Percentiles rank a stretch among this genome's conserved stretches.
These are phyloP conservation scores for Charina bottae DNA, from an alignment of 2,113 vertebrate species.

Conservation along the genomic window DNA sequence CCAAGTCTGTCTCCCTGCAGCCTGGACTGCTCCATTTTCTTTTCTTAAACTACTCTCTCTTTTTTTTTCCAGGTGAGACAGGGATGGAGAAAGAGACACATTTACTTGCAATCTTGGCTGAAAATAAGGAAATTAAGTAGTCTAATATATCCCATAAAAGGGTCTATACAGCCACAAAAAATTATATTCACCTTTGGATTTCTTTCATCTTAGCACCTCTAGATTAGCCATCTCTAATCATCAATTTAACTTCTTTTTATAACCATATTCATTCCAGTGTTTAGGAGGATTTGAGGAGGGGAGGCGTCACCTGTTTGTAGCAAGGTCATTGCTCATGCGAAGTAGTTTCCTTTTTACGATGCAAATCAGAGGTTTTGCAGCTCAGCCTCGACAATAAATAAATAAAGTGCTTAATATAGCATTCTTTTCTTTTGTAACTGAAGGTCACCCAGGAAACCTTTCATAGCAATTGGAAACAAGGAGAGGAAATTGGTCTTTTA, in stretches of 20 bases:
- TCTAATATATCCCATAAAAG: conserved; percentile 35
- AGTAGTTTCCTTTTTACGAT: conserved; percentile 56
- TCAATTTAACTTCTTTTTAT: neutral
- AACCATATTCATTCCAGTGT: neutral
- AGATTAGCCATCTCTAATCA: conserved; percentile 25
- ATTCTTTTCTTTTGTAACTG: conserved; percentile 52
- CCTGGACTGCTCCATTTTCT: neutral
- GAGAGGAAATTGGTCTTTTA: conserved; percentile 39
- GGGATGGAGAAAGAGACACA: neutral
- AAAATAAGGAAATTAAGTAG: conserved; percentile 32
- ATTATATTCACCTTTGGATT: conserved; percentile 33
- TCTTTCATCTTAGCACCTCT: conserved; percentile 22
- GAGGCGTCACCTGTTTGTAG: neutral
- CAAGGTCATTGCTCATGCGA: conserved; percentile 62
- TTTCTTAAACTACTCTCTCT: neutral
- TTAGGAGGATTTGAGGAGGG: conserved; percentile 35
- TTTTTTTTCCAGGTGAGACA: neutral
- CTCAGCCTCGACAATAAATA: conserved; percentile 64
- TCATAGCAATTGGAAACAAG: conserved; percentile 16
- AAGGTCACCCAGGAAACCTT: conserved; percentile 56
- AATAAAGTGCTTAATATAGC: conserved; percentile 62
- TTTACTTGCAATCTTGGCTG: conserved; percentile 33
- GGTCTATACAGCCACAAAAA: conserved; percentile 27
- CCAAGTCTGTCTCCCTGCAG: neutral
- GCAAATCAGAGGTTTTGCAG: conserved; percentile 65